Percentiles rank a stretch among this genome's conserved stretches.
Conservation (phyloP, 2,113 vertebrate genomes). For the Pomatostomus ruficeps region DNA sequence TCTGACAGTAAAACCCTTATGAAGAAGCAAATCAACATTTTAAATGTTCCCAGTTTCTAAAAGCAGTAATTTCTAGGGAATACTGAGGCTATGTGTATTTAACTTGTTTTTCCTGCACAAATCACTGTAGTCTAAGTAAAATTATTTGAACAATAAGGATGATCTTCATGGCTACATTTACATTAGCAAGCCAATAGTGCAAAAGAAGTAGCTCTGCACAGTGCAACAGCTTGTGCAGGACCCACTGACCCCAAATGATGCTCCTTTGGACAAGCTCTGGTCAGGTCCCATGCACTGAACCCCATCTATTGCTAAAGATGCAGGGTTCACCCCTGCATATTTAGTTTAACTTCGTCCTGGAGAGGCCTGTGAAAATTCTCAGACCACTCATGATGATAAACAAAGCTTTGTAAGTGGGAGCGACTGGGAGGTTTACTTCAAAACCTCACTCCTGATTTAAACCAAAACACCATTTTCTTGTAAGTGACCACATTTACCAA, state of each 20-base stretch:
- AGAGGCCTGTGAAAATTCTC: neutral
- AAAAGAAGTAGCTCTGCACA: neutral
- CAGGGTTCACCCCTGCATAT: rapidly evolving
- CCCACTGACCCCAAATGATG: neutral
- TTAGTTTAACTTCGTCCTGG: neutral
- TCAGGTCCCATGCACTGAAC: neutral
- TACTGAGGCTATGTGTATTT: neutral
- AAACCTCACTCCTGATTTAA: neutral
- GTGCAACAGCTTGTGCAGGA: neutral
- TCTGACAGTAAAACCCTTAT: neutral
- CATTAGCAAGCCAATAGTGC: neutral
- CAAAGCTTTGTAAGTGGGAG: neutral
- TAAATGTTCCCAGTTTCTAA: neutral
- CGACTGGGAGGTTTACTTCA: neutral
- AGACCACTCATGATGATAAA: neutral
- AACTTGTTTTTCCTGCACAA: neutral
- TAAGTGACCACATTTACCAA: neutral
- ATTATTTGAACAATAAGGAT: neutral
- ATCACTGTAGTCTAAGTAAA: neutral
- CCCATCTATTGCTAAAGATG: neutral
- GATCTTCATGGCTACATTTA: neutral
- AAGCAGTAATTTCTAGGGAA: neutral
- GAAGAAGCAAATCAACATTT: neutral
- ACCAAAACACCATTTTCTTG: neutral
- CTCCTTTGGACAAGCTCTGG: neutral